Conservation (phyloP, 1,140 invertebrate species). For the Papilio dardanus region DNA sequence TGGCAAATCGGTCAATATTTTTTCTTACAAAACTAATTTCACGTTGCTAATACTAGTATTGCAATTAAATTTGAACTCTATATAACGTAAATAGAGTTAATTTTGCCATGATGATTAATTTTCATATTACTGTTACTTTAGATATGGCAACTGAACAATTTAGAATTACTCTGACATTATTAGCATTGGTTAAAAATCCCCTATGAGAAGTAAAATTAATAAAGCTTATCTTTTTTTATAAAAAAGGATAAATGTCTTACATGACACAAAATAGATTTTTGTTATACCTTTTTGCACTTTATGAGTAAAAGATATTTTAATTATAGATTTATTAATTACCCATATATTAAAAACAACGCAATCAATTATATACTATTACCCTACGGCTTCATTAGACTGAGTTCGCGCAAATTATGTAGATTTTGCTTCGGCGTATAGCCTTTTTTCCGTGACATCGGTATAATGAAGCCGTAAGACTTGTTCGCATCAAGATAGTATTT, state of each 20-base stretch:
- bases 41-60: not conserved
- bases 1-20: conserved; percentile 20
- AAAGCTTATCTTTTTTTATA: not conserved
- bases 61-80: conserved; percentile 12
- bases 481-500: no score
- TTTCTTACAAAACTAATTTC: conserved; percentile 15
- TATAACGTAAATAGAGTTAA: not conserved
- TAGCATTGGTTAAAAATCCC: not conserved
- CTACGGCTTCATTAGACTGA: no score
- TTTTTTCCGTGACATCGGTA: no score
- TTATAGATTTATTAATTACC: no score
- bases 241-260: not conserved
- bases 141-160: not conserved
- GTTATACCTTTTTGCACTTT: not conserved
- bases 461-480: no score
- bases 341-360: no score
- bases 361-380: no score
- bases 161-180: not conserved
- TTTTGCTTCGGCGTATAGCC: no score
- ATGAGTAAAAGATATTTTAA: not conserved
- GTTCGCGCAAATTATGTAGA: no score
- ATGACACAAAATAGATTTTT: not conserved
- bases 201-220: not conserved
- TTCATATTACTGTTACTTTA: conserved; percentile 19
- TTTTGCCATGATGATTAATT: not conserved